phyloP scores from a whole-genome alignment of 92 coral and sea anemone species.

The Palythoa caribaeorum region DNA sequence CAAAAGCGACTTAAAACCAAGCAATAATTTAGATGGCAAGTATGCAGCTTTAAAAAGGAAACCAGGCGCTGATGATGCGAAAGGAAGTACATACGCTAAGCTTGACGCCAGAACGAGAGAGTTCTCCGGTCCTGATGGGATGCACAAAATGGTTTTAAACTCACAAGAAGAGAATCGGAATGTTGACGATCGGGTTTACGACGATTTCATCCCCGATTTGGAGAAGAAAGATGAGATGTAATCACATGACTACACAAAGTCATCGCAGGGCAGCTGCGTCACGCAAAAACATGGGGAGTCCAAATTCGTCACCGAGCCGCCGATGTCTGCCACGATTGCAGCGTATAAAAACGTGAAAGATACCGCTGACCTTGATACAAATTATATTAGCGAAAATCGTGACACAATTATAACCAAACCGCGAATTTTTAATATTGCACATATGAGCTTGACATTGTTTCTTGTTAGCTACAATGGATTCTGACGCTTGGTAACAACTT shows the following conservation, averaged over 20 bases:
- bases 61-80: background rate
- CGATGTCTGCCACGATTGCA: background rate
- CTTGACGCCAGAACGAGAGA: slow-evolving; percentile 13
- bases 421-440: no score
- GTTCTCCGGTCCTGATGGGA: background rate
- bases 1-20: background rate
- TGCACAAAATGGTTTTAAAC: background rate
- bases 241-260: background rate
- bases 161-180: background rate
- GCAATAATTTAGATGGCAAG: background rate
- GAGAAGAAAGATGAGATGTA: background rate
- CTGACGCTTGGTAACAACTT: no score
- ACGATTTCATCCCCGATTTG: slow-evolving; percentile 32
- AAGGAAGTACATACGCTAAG: background rate
- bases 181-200: background rate
- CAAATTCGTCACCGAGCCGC: background rate
- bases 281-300: background rate
- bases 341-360: no score
- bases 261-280: background rate
- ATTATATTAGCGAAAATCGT: no score
- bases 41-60: slow-evolving; percentile 14
- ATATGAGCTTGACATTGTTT: no score
- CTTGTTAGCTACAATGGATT: no score
- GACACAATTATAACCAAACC: no score
- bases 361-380: no score